A percentile compares a stretch with the other conserved stretches of the same genome.
These are phyloP conservation scores for Cyanoliseus patagonus DNA, from an alignment of 2,113 vertebrate species.

Conservation along the genomic window DNA sequence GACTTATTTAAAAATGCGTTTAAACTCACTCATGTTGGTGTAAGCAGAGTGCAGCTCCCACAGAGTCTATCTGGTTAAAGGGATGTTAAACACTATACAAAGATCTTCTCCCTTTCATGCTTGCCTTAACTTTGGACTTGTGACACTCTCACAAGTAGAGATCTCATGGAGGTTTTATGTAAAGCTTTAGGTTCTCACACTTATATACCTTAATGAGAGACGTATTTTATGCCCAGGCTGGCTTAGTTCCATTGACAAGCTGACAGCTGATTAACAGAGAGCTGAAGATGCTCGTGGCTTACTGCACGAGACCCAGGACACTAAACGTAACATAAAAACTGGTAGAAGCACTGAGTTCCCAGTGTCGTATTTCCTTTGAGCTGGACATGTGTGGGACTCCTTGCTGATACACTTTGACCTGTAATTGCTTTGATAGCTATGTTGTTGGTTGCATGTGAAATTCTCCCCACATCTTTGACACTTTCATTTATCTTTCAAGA, in stretches of 20 bases:
- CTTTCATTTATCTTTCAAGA: background rate
- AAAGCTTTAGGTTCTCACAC: background rate
- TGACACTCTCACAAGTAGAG: background rate
- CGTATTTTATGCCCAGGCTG: background rate
- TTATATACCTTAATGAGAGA: background rate
- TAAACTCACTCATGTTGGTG: accelerated
- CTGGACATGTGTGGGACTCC: accelerated
- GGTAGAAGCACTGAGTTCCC: background rate
- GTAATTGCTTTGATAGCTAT: background rate
- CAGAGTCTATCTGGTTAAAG: background rate
- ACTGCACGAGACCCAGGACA: background rate
- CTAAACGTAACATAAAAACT: background rate
- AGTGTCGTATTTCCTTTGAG: background rate
- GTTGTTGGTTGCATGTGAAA: background rate
- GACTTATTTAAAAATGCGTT: background rate
- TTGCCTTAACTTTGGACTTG: background rate
- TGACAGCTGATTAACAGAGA: background rate
- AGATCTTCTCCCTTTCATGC: background rate
- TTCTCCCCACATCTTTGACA: background rate
- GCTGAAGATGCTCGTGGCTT: background rate
- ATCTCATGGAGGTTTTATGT: background rate
- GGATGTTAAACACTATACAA: background rate
- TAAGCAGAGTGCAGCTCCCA: background rate
- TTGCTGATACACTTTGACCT: background rate
- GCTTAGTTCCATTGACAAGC: background rate